Evolutionary conservation across 2,113 vertebrate genomes (phyloP), one percentile per base, ranked within the genome.

Genomic region (Mola mola): DNA sequence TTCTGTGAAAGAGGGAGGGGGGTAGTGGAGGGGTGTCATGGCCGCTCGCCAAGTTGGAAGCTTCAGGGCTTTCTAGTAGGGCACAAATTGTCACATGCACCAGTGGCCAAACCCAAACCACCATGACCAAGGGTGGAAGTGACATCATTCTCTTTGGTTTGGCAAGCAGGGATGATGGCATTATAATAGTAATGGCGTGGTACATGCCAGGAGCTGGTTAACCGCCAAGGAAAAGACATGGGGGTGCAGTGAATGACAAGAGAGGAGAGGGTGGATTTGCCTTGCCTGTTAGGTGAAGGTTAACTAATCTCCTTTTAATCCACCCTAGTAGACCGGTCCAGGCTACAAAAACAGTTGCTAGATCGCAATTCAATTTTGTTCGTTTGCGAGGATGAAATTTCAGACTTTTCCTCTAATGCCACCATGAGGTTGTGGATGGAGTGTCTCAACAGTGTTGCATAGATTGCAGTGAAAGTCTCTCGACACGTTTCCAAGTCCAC

Each of bases 111-210:
- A 81, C 59, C 75, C 63, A 87, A 92, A 92, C 91, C 91, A 79
- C 91, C 76, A 53, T 90, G 84, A 90, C 90, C 72, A 21, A 86
- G 82, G 72, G 85, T 78, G 92, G 92, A 93, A 92, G 88, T 93
- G 92, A 93, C 91, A 92, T 93, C 92, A 93, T 87, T 50, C 52
- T 48, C 59, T 57, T 76, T 60, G 83, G 89, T 77, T 92, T 92
- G 91, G 90, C 90, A 79, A 41, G 49, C 74, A 40, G 57, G 34
- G 22, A 66, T 73, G 83, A 86, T 88, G 87, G 84, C 78, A 78
- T 86, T 89, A 87, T 88, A 92, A 91, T 87, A 85, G 85, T 55
- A 50, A 81, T 82, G 82, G 79, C 85, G 66, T 75, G 51, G 36
- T 48, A 41, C 5, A 28, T 60, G 74, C 87, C 85, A 91, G 85